Base-by-base conservation (phyloP, 2,888 invertebrate genomes). In the Chloromyia formosa region DNA sequence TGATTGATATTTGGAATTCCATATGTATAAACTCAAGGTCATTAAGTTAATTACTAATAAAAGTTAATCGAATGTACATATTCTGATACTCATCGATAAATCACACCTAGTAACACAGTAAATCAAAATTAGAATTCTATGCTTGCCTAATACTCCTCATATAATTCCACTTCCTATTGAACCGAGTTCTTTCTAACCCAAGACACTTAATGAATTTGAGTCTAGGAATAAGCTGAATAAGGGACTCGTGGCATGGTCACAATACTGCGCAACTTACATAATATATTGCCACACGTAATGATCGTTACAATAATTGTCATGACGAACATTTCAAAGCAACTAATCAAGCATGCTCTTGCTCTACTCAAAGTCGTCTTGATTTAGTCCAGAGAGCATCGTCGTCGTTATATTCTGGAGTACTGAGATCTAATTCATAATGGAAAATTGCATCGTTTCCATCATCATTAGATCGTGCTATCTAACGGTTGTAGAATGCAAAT, bases 401-500 rank as follows among this genome's bases (percentile, higher is more conserved):
- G 42, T 9, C 9, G n/a, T 12, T 10, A 20, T 27, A 27, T 2
- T 23, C 27, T n/a, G n/a, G n/a, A n/a, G n/a, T n/a, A n/a, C 42
- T 9, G 10, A 20, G 45, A 62, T 35, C 42, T 45, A 64, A 42
- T 42, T 64, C 40, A 64, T 64, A 64, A 64, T 58, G 58, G 58
- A 64, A n/a, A 64, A 64, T 64, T 64, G 45, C 42, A 64, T 62
- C 14, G 64, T 45, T 42, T 64, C 58, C 58, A 58, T 58, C 58
- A 58, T 58, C 58, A 58, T 58, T 58, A 58, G 58, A 22, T 58
- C 58, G 23, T 58, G 23, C 20, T 16, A 58, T 64, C 42, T 64
- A 64, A 64, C 64, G 64, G 64, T 20, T 18, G 23, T 58, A 64
- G 42, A 64, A 64, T 64, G 64, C 64, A 64, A 64, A 64, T 64